A percentile compares a stretch with the other conserved stretches of the same genome.
phyloP scores from a whole-genome alignment of 2,888 invertebrate species.

The Hetaerina titia region DNA sequence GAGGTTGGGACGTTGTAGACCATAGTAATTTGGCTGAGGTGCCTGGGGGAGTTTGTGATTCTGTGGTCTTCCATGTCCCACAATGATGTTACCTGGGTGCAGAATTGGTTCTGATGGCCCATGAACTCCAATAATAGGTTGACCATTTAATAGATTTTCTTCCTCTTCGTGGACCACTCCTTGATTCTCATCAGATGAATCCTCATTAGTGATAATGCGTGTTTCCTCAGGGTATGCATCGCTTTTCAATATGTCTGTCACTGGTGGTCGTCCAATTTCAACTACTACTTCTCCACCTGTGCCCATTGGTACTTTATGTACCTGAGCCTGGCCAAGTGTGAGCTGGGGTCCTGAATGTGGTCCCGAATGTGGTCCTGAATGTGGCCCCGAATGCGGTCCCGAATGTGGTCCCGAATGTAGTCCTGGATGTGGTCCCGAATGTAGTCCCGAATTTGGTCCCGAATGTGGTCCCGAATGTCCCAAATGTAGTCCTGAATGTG shows the following conservation, averaged over 20 bases:
- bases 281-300: conserved; percentile 61
- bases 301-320: conserved; percentile 24
- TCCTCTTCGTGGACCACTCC: conserved; percentile 47
- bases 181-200: conserved; percentile 50
- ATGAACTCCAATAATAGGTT: neutral
- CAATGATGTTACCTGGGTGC: conserved; percentile 11
- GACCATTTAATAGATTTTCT: neutral
- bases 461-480: neutral
- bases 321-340: conserved; percentile 52
- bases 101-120: neutral
- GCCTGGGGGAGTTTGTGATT: neutral
- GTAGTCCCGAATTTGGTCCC: neutral
- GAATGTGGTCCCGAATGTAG: neutral
- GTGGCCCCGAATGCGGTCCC: conserved; percentile 40
- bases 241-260: conserved; percentile 42
- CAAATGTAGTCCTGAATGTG: no score
- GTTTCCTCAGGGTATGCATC: conserved; percentile 39
- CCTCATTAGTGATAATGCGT: conserved; percentile 41
- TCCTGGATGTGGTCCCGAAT: neutral
- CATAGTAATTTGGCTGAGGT: conserved; percentile 35
- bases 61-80: conserved; percentile 45
- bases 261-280: conserved; percentile 59
- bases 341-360: conserved; percentile 61
- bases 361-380: conserved; percentile 10
- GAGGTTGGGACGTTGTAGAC: neutral